These are phyloP conservation scores for Eulemur albifrons DNA, from an alignment of 2,797 vertebrate species.

Conservation along the genomic window DNA sequence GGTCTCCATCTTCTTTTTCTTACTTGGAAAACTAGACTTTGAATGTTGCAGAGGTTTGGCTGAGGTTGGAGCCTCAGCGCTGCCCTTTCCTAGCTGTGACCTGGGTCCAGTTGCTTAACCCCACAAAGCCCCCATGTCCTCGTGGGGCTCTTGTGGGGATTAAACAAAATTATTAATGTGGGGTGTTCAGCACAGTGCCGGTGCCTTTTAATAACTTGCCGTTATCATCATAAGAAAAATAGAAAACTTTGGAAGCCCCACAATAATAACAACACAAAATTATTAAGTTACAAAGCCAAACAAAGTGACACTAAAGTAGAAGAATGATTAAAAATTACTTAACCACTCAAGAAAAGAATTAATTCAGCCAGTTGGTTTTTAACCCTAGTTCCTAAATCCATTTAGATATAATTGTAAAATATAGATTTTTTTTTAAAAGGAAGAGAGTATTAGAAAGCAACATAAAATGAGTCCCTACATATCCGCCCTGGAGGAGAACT, in stretches of 20 bases:
- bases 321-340: conserved; percentile 40
- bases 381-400: conserved; percentile 43
- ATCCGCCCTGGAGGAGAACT: not conserved
- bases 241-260: conserved; percentile 46
- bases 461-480: not conserved
- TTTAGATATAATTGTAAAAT: conserved; percentile 3
- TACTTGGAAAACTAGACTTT: not conserved
- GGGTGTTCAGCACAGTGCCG: not conserved
- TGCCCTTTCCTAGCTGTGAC: not conserved
- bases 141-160: not conserved
- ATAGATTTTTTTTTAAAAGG: not conserved
- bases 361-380: conserved; percentile 11
- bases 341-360: conserved; percentile 15
- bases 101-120: not conserved
- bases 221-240: conserved; percentile 42
- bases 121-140: not conserved
- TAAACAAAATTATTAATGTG: not conserved
- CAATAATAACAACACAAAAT: conserved; percentile 26
- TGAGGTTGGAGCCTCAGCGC: not conserved
- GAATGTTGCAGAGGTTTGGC: not conserved
- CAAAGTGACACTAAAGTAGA: not conserved
- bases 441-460: conserved; percentile 12
- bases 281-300: conserved; percentile 52
- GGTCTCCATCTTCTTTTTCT: not conserved
- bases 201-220: conserved; percentile 20